phyloP scores from a whole-genome alignment of 2,113 vertebrate species.

The Limnothrissa miodon region DNA sequence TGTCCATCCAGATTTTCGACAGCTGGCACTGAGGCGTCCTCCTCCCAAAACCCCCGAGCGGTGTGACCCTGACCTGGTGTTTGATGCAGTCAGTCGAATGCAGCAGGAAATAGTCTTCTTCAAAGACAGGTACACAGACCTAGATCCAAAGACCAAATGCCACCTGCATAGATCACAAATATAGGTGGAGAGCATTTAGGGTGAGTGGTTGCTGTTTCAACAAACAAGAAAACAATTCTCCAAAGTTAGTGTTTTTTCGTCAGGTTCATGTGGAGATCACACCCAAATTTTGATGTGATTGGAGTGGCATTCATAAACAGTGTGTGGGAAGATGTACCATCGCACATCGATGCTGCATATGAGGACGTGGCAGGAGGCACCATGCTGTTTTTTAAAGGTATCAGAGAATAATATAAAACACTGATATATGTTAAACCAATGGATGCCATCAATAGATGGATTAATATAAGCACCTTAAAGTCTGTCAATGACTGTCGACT shows the following conservation, averaged over 20 bases:
- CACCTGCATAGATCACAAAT: too few relatives aligned
- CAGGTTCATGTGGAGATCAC: conserved; percentile 66
- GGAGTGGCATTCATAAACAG: conserved; percentile 55
- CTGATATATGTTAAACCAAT: too few relatives aligned
- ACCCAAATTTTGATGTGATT: conserved; percentile 55
- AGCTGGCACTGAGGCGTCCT: conserved; percentile 32
- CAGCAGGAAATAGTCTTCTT: conserved; percentile 66
- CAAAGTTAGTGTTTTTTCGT: conserved; percentile 24
- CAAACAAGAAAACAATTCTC: not conserved
- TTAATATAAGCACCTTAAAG: too few relatives aligned
- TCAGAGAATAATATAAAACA: not conserved
- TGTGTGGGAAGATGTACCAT: conserved; percentile 57
- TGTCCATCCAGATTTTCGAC: not conserved
- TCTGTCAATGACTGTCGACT: too few relatives aligned
- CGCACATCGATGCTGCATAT: conserved; percentile 57
- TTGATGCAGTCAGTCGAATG: conserved; percentile 58
- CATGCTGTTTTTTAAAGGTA: conserved; percentile 64
- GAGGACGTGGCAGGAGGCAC: conserved; percentile 45
- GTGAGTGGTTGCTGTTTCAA: not conserved
- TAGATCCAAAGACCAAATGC: too few relatives aligned
- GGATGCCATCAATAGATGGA: too few relatives aligned
- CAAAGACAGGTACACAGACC: conserved; percentile 59
- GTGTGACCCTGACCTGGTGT: conserved; percentile 62
- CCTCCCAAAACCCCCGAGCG: conserved; percentile 64
- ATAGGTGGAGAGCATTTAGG: not conserved